Evolutionary conservation across 2,113 vertebrate genomes (phyloP).

Genomic region (Syngnathoides biaculeatus): DNA sequence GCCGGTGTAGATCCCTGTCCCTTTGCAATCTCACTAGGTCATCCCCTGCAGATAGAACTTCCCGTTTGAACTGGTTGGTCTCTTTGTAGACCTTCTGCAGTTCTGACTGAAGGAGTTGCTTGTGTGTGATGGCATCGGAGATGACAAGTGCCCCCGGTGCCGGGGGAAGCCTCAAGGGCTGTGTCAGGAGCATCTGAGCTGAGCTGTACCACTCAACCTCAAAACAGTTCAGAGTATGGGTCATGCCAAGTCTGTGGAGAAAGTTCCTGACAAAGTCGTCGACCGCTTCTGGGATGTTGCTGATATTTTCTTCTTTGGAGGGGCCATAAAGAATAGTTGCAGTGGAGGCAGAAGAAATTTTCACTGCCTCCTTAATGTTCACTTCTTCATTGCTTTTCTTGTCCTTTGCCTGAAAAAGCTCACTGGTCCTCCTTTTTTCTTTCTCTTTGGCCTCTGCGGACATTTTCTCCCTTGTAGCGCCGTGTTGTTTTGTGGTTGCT

Average conservation of each 20-base stretch:
- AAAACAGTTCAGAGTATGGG: constrained; percentile 82
- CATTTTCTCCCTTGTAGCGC: constrained; percentile 11
- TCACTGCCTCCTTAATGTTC: constrained; percentile 35
- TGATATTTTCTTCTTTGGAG: not conserved
- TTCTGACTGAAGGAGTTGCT: constrained; percentile 74
- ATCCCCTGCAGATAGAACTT: constrained; percentile 70
- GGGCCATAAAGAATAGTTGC: constrained; percentile 29
- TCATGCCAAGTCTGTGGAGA: constrained; percentile 80
- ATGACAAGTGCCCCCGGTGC: constrained; percentile 56
- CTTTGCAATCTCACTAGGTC: constrained; percentile 75
- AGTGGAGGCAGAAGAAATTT: constrained; percentile 19
- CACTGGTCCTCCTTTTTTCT: not conserved
- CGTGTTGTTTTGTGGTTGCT: constrained; percentile 28
- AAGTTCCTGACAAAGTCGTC: constrained; percentile 91
- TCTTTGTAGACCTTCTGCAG: constrained; percentile 73
- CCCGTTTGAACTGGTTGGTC: constrained; percentile 67
- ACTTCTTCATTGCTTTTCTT: not conserved
- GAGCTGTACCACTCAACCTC: constrained; percentile 87
- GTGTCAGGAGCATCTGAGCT: constrained; percentile 24
- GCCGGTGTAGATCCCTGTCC: constrained; percentile 82
- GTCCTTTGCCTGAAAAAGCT: not conserved
- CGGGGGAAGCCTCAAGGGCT: not conserved
- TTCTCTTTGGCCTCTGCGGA: not conserved
- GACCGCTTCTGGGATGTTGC: constrained; percentile 71
- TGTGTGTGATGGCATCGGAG: constrained; percentile 72